A percentile compares a stretch with the other conserved stretches of the same genome.
Evolutionary conservation across 2,888 invertebrate genomes (phyloP).

Genomic region (Melinaea marsaeus): DNA sequence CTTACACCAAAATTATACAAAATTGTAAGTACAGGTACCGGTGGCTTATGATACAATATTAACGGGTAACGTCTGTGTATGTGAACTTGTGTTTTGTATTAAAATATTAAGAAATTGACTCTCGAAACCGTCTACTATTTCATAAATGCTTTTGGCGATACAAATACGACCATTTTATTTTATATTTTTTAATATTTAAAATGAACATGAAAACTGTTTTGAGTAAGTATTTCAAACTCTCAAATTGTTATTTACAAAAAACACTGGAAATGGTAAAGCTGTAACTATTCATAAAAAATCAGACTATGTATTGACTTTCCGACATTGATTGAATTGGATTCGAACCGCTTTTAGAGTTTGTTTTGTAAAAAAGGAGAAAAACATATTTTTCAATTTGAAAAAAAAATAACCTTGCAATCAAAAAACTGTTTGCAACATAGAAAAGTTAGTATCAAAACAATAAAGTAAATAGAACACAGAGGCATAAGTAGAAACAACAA

Average conservation of each 20-base stretch:
- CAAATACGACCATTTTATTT: too few species aligned
- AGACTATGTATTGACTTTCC: slow-evolving; percentile 12
- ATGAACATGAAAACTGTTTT: too few species aligned
- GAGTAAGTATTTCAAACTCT: not conserved
- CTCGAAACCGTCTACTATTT: too few species aligned
- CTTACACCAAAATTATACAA: too few species aligned
- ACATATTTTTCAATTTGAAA: not conserved
- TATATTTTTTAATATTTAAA: too few species aligned
- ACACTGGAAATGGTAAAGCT: not conserved
- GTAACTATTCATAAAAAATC: not conserved
- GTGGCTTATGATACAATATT: too few species aligned
- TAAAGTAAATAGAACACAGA: not conserved
- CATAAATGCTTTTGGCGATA: too few species aligned
- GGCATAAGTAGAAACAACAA: too few species aligned
- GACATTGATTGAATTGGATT: slow-evolving; percentile 10
- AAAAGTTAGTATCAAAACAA: not conserved
- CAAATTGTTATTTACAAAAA: not conserved
- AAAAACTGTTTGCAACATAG: not conserved
- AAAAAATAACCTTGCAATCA: slow-evolving; percentile 2
- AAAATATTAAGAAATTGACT: too few species aligned
- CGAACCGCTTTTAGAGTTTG: not conserved
- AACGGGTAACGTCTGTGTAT: too few species aligned
- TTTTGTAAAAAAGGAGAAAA: not conserved
- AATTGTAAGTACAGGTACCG: too few species aligned
- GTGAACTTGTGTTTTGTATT: too few species aligned